A percentile compares a stretch with the other conserved stretches of the same genome.
Conservation (phyloP, 2,797 vertebrate genomes). For the Pogoniulus pusillus region DNA sequence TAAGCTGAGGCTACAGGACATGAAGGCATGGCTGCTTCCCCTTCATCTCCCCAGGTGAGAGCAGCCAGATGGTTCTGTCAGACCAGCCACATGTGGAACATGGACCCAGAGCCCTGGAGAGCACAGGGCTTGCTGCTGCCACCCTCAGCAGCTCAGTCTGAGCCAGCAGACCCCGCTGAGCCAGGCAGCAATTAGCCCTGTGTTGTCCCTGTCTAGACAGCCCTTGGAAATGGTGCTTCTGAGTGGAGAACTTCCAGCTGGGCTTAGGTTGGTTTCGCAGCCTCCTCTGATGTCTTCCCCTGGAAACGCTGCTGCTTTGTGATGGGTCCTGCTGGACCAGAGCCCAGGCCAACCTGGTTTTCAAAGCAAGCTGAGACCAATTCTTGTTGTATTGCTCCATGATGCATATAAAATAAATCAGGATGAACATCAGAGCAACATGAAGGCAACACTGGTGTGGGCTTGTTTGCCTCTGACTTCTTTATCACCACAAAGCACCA, state of each 20-base stretch:
- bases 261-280: not conserved
- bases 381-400: rapidly evolving
- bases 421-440: not conserved
- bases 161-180: not conserved
- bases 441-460: rapidly evolving
- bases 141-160: not conserved
- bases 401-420: not conserved
- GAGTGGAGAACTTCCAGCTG: not conserved
- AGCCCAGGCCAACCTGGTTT: not conserved
- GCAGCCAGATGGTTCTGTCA: not conserved
- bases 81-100: rapidly evolving
- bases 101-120: rapidly evolving
- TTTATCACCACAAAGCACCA: not conserved
- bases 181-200: not conserved
- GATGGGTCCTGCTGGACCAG: not conserved
- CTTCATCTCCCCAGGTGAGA: not conserved
- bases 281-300: not conserved
- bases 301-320: not conserved
- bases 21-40: not conserved
- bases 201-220: not conserved
- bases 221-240: not conserved
- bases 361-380: not conserved
- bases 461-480: not conserved
- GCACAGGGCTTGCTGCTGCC: not conserved
- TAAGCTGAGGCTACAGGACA: not conserved